Conservation (phyloP, 2,113 vertebrate genomes). For the Callocephalon fimbriatum region DNA sequence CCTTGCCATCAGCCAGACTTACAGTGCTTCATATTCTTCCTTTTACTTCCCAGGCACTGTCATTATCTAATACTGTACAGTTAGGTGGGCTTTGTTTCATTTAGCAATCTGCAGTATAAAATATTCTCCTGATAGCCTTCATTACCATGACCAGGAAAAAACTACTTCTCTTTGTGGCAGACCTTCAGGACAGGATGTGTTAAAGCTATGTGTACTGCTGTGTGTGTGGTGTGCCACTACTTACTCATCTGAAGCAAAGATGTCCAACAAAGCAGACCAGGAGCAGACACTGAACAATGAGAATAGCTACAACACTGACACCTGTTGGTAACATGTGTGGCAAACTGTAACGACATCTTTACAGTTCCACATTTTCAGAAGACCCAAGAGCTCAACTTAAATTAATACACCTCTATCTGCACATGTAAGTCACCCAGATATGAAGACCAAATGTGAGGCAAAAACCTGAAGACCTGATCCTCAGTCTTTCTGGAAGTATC, state of each 20-base stretch:
- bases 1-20: background rate
- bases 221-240: background rate
- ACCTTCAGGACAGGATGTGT: background rate
- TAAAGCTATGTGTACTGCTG: background rate
- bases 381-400: background rate
- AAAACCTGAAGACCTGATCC: background rate
- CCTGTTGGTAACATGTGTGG: conserved; percentile 67
- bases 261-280: background rate
- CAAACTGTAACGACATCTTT: background rate
- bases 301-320: conserved; percentile 74
- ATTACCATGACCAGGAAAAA: background rate
- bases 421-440: background rate
- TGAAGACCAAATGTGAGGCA: background rate
- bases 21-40: background rate
- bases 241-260: background rate
- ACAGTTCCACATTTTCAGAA: background rate
- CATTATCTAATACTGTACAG: background rate
- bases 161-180: background rate
- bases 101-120: conserved; percentile 8
- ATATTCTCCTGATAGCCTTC: background rate
- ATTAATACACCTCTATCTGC: background rate
- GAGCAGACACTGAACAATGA: background rate
- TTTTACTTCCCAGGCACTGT: background rate
- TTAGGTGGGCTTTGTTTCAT: background rate
- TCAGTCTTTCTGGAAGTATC: background rate